Evolutionary conservation across 2,113 vertebrate genomes (phyloP).

Genomic region (Cavia porcellus): DNA sequence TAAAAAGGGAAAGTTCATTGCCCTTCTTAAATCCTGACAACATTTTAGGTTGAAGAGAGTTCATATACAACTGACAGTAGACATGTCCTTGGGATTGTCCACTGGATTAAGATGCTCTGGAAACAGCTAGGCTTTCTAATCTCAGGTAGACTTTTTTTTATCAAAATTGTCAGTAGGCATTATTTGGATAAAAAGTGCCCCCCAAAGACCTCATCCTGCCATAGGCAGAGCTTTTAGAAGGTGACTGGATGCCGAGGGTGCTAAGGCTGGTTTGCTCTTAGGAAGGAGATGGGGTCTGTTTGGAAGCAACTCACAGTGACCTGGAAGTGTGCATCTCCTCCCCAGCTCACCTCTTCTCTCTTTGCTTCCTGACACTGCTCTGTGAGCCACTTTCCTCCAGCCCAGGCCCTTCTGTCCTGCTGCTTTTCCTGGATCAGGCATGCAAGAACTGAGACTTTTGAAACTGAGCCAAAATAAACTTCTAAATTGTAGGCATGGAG

Average conservation of each 20-base stretch:
- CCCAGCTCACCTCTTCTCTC: not conserved
- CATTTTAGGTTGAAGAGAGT: not conserved
- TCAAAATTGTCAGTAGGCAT: not conserved
- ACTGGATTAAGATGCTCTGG: not conserved
- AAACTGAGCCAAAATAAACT: not conserved
- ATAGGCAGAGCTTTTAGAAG: not conserved
- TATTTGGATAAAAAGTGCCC: not conserved
- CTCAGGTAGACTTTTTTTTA: not conserved
- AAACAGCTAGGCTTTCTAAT: not conserved
- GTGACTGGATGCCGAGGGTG: fast-evolving
- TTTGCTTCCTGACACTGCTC: not conserved
- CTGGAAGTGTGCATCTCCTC: not conserved
- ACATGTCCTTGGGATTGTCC: no score
- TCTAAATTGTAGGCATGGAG: not conserved
- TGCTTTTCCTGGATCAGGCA: not conserved
- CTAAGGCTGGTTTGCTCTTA: not conserved
- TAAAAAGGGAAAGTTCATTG: not conserved
- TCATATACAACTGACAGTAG: not conserved
- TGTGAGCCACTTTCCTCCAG: not conserved
- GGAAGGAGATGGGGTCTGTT: not conserved
- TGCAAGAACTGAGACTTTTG: not conserved
- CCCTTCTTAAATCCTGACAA: not conserved
- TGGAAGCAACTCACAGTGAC: not conserved
- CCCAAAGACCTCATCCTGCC: not conserved
- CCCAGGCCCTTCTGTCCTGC: not conserved